A percentile compares a stretch with the other conserved stretches of the same genome.
These are phyloP conservation scores for Phocides pigmalion DNA, from an alignment of 1,140 invertebrate species.

Conservation along the genomic window DNA sequence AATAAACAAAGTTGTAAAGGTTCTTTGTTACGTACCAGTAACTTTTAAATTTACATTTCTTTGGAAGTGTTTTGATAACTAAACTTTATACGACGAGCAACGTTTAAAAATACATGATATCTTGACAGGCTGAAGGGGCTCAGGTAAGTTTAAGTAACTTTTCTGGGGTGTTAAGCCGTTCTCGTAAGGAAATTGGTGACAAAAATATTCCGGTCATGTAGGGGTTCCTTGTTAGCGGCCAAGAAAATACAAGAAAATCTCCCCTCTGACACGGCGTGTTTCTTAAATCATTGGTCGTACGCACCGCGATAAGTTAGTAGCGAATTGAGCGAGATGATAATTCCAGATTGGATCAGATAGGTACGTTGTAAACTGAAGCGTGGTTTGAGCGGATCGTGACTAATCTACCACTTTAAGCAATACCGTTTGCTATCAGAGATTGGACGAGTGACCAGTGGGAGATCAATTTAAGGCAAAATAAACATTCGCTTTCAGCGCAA, in stretches of 20 bases:
- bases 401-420: too few relatives aligned
- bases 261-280: constrained; percentile 59
- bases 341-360: background rate
- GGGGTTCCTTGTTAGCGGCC: constrained; percentile 68
- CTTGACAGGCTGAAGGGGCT: constrained; percentile 54
- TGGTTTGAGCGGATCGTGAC: too few relatives aligned
- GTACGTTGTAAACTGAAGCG: too few relatives aligned
- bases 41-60: too few relatives aligned
- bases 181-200: constrained; percentile 70
- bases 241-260: constrained; percentile 65
- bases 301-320: background rate
- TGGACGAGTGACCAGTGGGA: too few relatives aligned
- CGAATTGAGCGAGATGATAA: background rate
- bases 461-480: too few relatives aligned
- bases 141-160: constrained; percentile 69
- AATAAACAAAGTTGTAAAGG: too few relatives aligned
- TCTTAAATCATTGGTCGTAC: constrained; percentile 34
- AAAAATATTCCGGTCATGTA: constrained; percentile 79
- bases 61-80: too few relatives aligned
- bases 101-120: constrained; percentile 60
- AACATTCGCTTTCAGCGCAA: too few relatives aligned
- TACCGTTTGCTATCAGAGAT: too few relatives aligned
- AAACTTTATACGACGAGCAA: too few relatives aligned
- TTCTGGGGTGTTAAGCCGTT: constrained; percentile 65
- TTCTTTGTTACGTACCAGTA: too few relatives aligned